Conservation (phyloP, 2,113 vertebrate species). For the Formicarius rufipectus region DNA sequence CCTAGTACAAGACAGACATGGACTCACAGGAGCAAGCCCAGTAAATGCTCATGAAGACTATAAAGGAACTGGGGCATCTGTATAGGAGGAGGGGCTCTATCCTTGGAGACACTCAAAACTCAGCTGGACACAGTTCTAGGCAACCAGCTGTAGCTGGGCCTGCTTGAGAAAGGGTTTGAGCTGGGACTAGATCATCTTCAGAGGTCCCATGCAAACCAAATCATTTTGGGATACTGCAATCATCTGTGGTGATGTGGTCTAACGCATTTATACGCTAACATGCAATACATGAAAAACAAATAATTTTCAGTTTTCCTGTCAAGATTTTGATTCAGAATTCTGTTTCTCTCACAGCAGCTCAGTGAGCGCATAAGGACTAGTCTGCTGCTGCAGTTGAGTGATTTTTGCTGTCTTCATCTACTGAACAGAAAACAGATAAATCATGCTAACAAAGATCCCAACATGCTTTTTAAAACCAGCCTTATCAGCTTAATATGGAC, state of each 20-base stretch:
- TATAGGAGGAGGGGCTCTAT: neutral
- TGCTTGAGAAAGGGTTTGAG: neutral
- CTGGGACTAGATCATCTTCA: neutral
- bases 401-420: neutral
- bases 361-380: neutral
- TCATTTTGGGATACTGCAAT: neutral
- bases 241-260: neutral
- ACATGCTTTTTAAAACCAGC: neutral
- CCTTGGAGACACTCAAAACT: neutral
- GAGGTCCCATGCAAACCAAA: neutral
- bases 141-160: neutral
- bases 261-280: neutral
- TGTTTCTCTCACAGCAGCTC: neutral
- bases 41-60: neutral
- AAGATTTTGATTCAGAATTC: neutral
- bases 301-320: neutral
- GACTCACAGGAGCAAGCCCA: neutral
- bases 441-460: neutral
- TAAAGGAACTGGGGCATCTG: neutral
- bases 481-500: neutral
- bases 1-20: rapidly evolving
- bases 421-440: neutral
- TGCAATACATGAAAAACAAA: neutral
- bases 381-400: neutral
- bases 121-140: rapidly evolving